phyloP scores from a whole-genome alignment of 2,888 invertebrate species.

The Teleogryllus oceanicus region DNA sequence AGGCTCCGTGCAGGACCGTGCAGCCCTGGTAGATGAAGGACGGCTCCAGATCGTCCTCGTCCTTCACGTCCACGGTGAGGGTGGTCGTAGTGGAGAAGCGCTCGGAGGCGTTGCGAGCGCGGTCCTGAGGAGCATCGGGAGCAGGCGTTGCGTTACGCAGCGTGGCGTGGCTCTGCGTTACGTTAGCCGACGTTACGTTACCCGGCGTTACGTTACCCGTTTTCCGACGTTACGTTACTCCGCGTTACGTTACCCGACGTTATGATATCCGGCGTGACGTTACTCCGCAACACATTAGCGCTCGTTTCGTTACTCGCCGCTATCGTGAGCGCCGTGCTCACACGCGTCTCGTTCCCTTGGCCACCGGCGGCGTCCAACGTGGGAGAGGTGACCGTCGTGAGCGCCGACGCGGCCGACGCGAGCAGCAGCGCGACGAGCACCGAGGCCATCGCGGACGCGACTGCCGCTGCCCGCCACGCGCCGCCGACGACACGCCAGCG shows the following conservation, averaged over 20 bases:
- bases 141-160: not conserved
- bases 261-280: too few relatives aligned
- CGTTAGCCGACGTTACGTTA: too few relatives aligned
- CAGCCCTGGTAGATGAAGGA: conserved; percentile 88
- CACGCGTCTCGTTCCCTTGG: not conserved
- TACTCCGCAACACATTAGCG: too few relatives aligned
- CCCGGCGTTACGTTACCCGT: not conserved
- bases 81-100: conserved; percentile 81
- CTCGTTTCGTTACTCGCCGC: not conserved
- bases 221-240: too few relatives aligned
- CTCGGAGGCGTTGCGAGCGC: conserved; percentile 72
- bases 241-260: not conserved
- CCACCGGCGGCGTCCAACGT: not conserved
- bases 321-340: not conserved
- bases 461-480: not conserved
- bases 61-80: conserved; percentile 76
- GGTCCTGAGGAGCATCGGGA: conserved; percentile 61
- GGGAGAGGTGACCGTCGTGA: not conserved
- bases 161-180: too few relatives aligned
- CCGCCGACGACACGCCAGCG: not conserved
- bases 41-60: conserved; percentile 88
- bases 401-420: not conserved
- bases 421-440: not conserved
- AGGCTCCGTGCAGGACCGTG: conserved; percentile 73
- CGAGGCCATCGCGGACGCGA: not conserved